Evolutionary conservation across 2,113 vertebrate genomes (phyloP), one percentile per base, ranked within the genome.

Genomic region (Archilochus colubris): DNA sequence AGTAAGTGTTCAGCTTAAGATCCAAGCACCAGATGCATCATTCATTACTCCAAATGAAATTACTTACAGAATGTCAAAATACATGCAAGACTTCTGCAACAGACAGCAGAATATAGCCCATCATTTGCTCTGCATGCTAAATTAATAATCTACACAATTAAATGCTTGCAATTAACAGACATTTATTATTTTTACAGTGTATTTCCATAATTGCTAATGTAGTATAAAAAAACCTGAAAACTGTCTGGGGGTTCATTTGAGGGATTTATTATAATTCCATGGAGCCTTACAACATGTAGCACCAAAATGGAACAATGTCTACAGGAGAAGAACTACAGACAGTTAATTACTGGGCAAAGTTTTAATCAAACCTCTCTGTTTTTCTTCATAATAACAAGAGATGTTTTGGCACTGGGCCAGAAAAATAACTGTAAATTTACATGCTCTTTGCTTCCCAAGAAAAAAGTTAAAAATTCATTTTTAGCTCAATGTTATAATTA

Each of bases 311-410:
- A 93, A 89, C 58, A 77, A 76, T 31, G 72, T 85, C 91, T 94
- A 92, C 57, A 61, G 13, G 44, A 95, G 59, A 63, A 76, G 89
- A 89, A 61, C 21, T 89, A 87, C 38, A 92, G 95, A 91, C 87
- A 30, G 46, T 63, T 96, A 94, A 96, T 95, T 95, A 95, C 38
- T 4, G 31, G 91, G 55, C 63, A 94, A 88, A 89, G 89, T 94
- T 89, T 94, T 97, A 94, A 95, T 94, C 91, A 94, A 95, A 95
- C 51, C 88, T 95, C 85, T 91, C 93, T 82, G 80, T 94, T 94
- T 94, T 91, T 63, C 66, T 74, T 77, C 75, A 75, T 1, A 3
- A 50, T 63, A 96, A 94, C 86, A 96, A 93, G 91, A 73, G 58
- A 90, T 63, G 73, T 76, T 91, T 93, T 4, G 91, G 91, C 94